Base-by-base conservation (phyloP, 1,140 invertebrate genomes). In the Pachypeltis micranthus region DNA sequence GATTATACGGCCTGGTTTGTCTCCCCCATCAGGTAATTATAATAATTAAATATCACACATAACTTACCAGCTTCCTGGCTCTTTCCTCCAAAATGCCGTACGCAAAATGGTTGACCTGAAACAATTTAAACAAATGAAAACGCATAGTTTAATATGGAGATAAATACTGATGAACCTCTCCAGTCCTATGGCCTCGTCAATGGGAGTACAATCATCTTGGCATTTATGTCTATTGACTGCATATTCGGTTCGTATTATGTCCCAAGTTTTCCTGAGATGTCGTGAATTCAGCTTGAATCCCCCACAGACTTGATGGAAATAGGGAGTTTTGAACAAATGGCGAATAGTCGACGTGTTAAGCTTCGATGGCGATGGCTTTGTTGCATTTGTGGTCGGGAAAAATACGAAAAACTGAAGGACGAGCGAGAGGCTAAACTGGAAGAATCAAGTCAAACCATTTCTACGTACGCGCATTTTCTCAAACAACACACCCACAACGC, bases 101-200 rank as follows among this genome's bases (percentile, higher is more conserved):
- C 0, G 89, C 85, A 72, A 89, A 87, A 72, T 92, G 88, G 75
- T 93, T 91, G 0, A 95, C 69, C 77, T 79, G 69, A 10, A 39
- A 39, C 7, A 39, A 39, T 39, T 39, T 39, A 7, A 74, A 73
- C 65, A 65, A 61, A 70, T 67, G 65, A 61, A 67, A 26, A 63
- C 23, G 59, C 25, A 26, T 44, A 31, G 29, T 63, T n/a, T n/a
- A n/a, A 47, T 44, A 27, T 64, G 26, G 34, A 61, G 16, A 21
- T 34, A 39, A 39, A 39, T 39, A n/a, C n/a, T 39, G 16, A 39
- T 7, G 16, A 39, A 39, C 31, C 16, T 10, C 31, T 39, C 16
- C 16, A 10, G 31, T 16, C 7, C 31, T 39, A 39, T 10, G 16
- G 16, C 31, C 7, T 16, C 31, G 16, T 39, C 7, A 16, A 10